Base-by-base conservation (phyloP, 2,113 vertebrate genomes). In the Clarias gariepinus region DNA sequence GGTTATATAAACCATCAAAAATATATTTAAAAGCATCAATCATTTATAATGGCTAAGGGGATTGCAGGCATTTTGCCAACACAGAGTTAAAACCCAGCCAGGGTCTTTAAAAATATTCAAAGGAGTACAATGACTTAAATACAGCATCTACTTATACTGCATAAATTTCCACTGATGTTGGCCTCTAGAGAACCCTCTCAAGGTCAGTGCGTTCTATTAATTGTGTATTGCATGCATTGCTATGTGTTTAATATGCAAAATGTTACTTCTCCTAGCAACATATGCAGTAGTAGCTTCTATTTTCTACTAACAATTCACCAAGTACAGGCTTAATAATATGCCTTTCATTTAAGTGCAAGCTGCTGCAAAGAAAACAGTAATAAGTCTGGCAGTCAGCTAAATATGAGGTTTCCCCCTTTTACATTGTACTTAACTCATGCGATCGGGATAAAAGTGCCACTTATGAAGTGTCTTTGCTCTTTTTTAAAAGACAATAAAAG, bases 291-390 rank as follows among this genome's bases (percentile, higher is more conserved):
- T 10, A 61, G 66, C 66, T 61, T 58, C 28, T 68, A 16, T 30
- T 85, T 66, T 47, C 41, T 55, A 79, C 61, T 60, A 53, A 79
- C 36, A 69, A 61, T 71, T 77, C 66, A 47, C 41, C 16, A 41
- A 28, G 33, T 18, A n/a, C 58, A 28, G 28, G 16, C 12, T 60
- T 52, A 86, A 81, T 81, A 25, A 86, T 36, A 81, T n/a, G 33
- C 33, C 77, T 47, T 53, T 57, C 23, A 36, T 52, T 57, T n/a
- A 71, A 86, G 57, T 63, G 68, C 53, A 86, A 60, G 53, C 85
- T 86, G 66, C 78, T 23, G n/a, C n/a, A 21, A 71, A 47, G 66
- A 61, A 81, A 81, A 86, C 85, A 81, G 78, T 63, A 74, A 86
- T 86, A n/a, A 47, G 84, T 57, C 76, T 86, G 63, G 12, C 76